Evolutionary conservation across 2,797 vertebrate species (phyloP).

Genomic region (Parauchenoglanis ngamensis): DNA sequence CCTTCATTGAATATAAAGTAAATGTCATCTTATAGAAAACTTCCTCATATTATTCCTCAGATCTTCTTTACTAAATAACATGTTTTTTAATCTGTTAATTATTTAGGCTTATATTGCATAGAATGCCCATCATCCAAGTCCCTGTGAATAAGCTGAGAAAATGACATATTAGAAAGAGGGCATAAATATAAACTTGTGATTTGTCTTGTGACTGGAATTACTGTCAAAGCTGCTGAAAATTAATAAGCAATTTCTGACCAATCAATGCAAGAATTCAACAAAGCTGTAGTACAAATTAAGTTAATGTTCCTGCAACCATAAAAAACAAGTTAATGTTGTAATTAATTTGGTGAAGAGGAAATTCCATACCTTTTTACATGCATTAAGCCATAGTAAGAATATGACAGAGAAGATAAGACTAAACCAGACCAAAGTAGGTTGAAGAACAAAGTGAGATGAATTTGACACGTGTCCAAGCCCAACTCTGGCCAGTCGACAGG

Average conservation of each 20-base stretch:
- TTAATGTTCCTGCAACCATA: not conserved
- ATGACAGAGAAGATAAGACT: not conserved
- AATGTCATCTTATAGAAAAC: not conserved
- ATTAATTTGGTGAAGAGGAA: not conserved
- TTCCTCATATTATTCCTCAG: not conserved
- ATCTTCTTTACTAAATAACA: not conserved
- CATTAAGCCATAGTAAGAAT: not conserved
- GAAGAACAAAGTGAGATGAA: conserved; percentile 2
- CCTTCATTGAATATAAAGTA: not conserved
- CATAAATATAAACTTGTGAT: not conserved
- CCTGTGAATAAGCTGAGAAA: not conserved
- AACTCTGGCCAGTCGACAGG: conserved; percentile 43
- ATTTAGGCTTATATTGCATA: not conserved
- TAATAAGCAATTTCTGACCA: not conserved
- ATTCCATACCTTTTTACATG: not conserved
- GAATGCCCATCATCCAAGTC: not conserved
- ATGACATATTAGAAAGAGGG: not conserved
- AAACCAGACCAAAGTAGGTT: not conserved
- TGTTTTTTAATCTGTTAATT: not conserved
- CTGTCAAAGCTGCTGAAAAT: not conserved
- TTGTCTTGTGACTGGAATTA: not conserved
- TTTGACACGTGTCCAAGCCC: not conserved
- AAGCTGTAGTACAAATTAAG: not conserved
- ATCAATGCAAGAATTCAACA: not conserved
- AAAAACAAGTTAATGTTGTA: not conserved